Evolutionary conservation across 2,888 invertebrate genomes (phyloP).

Genomic region (Eudasyphora cyanicolor): DNA sequence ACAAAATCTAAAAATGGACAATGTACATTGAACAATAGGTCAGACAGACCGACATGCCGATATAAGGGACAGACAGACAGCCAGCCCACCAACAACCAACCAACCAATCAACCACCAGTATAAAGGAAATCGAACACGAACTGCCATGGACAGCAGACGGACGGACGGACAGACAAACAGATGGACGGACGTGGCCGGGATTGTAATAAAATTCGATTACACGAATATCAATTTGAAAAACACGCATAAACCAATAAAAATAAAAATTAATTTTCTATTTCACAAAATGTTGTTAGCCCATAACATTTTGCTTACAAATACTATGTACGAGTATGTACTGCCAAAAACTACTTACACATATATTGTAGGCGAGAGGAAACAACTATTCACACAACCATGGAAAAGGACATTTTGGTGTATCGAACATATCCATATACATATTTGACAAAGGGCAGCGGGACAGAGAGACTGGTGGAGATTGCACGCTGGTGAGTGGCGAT

Average conservation of each 20-base stretch:
- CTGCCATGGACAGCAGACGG: too few species aligned
- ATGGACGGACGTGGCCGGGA: background rate
- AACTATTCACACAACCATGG: background rate
- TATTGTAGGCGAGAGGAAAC: conserved; percentile 3
- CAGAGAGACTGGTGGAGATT: background rate
- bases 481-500: background rate
- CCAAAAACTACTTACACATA: conserved; percentile 31
- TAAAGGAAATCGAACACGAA: too few species aligned
- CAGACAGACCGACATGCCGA: too few species aligned
- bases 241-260: conserved; percentile 62
- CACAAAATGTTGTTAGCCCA: conserved; percentile 23
- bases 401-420: background rate
- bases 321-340: conserved; percentile 1
- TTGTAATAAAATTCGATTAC: conserved; percentile 63
- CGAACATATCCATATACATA: too few species aligned
- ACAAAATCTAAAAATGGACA: conserved; percentile 15
- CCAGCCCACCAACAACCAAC: too few species aligned
- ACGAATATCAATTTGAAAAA: conserved; percentile 58
- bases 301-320: conserved; percentile 37
- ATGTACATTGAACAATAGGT: too few species aligned
- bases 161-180: background rate
- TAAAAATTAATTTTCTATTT: conserved; percentile 60
- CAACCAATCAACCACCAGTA: background rate
- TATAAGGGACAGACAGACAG: too few species aligned
- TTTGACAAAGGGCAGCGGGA: background rate